phyloP scores from a whole-genome alignment of 2,113 vertebrate species.

The Galeopterus variegatus region DNA sequence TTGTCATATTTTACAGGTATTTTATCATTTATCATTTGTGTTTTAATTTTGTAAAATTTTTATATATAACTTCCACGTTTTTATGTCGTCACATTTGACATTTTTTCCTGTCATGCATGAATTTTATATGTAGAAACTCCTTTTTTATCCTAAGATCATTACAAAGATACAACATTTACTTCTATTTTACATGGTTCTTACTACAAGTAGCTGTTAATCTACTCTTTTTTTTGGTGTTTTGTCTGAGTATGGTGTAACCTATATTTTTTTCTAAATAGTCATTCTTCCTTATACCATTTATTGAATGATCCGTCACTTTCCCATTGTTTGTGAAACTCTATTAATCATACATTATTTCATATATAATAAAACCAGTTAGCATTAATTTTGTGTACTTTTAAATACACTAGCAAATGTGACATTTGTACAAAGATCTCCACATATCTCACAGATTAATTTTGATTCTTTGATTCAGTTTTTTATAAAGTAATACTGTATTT shows the following conservation, averaged over 20 bases:
- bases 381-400: constrained; percentile 19
- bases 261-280: not conserved
- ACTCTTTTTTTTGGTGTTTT: not conserved
- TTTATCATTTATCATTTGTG: constrained; percentile 2
- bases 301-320: not conserved
- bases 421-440: not conserved
- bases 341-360: constrained; percentile 33
- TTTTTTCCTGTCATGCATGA: not conserved
- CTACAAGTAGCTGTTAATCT: not conserved
- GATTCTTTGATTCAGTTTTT: constrained; percentile 17
- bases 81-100: constrained; percentile 11
- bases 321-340: not conserved
- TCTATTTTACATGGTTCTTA: constrained; percentile 36
- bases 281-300: not conserved
- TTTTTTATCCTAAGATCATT: not conserved
- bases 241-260: not conserved
- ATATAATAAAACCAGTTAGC: not conserved
- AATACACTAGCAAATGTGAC: not conserved
- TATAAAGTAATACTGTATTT: not conserved
- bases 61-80: not conserved
- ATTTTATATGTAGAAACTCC: not conserved
- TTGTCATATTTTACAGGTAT: not conserved
- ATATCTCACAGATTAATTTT: constrained; percentile 1
- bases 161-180: not conserved
- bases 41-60: constrained; percentile 50